Evolutionary conservation across 2,888 invertebrate species (phyloP).

Genomic region (Chymomyza caudatula): DNA sequence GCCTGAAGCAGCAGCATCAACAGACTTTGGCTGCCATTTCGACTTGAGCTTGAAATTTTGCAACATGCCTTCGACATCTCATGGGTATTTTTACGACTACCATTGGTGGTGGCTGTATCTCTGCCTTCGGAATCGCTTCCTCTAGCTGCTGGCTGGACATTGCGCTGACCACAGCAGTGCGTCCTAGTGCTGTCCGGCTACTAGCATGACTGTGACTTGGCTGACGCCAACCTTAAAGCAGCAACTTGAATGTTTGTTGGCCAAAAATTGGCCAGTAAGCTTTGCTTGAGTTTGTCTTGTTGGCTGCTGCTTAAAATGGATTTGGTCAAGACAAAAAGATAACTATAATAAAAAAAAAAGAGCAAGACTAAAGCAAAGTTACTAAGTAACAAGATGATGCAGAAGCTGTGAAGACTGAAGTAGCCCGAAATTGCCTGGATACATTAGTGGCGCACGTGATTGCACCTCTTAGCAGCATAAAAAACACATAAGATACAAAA

Average conservation of each 20-base stretch:
- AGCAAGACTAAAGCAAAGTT: conserved; percentile 39
- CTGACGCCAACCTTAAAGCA: neutral
- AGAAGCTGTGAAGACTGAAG: neutral
- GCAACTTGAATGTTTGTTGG: conserved; percentile 14
- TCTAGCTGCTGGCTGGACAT: neutral
- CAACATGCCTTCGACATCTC: conserved; percentile 71
- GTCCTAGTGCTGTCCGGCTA: neutral
- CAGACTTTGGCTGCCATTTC: conserved; percentile 55
- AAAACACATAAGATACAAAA: neutral
- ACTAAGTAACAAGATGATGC: conserved; percentile 55
- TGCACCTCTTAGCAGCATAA: neutral
- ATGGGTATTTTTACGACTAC: conserved; percentile 69
- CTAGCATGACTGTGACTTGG: neutral
- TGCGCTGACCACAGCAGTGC: conserved; percentile 39
- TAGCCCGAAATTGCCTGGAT: neutral
- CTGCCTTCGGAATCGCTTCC: neutral
- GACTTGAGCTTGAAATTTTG: conserved; percentile 69
- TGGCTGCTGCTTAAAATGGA: conserved; percentile 54
- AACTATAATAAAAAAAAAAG: conserved; percentile 29
- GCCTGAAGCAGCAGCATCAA: conserved; percentile 11
- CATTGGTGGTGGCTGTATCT: conserved; percentile 36
- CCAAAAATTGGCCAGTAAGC: conserved; percentile 2
- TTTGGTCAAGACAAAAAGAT: conserved; percentile 36
- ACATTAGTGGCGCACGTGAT: neutral
- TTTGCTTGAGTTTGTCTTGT: neutral